Evolutionary conservation across 2,888 invertebrate species (phyloP), one percentile per base, ranked within the genome.

Genomic region (Strigamia transsilvanica): DNA sequence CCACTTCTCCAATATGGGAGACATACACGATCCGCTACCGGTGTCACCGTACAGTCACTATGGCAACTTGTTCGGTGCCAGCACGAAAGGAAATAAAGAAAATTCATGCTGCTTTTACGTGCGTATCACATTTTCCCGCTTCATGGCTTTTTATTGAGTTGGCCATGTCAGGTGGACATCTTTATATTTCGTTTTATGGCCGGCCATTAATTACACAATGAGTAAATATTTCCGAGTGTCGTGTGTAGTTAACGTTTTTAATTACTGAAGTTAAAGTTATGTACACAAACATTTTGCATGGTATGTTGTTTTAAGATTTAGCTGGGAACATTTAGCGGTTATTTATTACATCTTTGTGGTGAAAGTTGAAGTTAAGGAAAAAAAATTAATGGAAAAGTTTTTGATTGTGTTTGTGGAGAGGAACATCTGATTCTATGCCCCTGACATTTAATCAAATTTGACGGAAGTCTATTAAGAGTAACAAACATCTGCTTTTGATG

Each of bases 81-180:
- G n/a, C 32, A 73, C 27, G 32, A 73, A 73, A 23, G 9, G 73
- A 73, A 73, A 73, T 73, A 73, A 73, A 73, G 73, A 73, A 73
- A 73, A 73, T 73, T 73, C 73, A 73, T 32, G 73, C 73, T 73
- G 73, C 32, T 73, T 73, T 73, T 73, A 73, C 73, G 73, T 73
- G 73, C 73, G 73, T 73, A 73, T 73, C 73, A n/a, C n/a, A 32
- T 73, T 73, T 66, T 73, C n/a, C 73, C 12, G 73, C 32, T 73
- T 27, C 27, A 73, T 32, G 73, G 27, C 15, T 32, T 73, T 73
- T 73, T 73, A 73, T 73, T 73, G 73, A 56, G 56, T 56, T 18
- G 56, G 18, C 32, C 10, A 5, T 32, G 73, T 73, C 73, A 73
- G 27, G 73, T 73, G 73, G 5, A 73, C n/a, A n/a, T 73, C 73